Evolutionary conservation across 2,888 invertebrate species (phyloP).

Genomic region (Dorcus hopei): DNA sequence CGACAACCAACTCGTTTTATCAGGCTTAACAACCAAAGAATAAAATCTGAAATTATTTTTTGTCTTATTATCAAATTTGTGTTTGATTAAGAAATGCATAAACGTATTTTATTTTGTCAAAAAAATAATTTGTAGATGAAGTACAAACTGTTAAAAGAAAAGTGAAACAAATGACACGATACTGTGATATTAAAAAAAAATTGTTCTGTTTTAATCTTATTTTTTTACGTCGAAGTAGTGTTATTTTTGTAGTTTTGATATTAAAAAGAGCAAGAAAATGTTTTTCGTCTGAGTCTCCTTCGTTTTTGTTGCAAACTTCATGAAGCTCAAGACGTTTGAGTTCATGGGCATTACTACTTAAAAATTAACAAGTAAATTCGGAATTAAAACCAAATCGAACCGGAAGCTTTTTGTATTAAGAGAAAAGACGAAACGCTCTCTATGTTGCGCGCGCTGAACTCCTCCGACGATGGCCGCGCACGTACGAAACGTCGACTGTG

Average conservation of each 20-base stretch:
- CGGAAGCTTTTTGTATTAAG: not conserved
- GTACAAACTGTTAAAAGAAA: too few species aligned
- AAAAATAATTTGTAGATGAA: too few species aligned
- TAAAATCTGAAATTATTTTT: too few species aligned
- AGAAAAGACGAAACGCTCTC: not conserved
- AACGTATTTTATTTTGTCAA: too few species aligned
- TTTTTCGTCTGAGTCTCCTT: slow-evolving; percentile 4
- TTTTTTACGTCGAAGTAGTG: slow-evolving; percentile 7
- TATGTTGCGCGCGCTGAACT: not conserved
- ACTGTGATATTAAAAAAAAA: slow-evolving; percentile 46
- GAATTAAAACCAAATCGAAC: not conserved
- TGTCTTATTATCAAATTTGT: too few species aligned
- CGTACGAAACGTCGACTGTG: not conserved
- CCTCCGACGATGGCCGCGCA: not conserved
- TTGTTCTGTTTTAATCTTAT: slow-evolving; percentile 33
- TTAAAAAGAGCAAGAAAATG: slow-evolving; percentile 20
- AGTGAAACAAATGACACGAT: slow-evolving; percentile 19
- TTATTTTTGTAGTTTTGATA: slow-evolving; percentile 36
- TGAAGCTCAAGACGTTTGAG: not conserved
- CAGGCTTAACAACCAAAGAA: too few species aligned
- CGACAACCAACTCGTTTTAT: too few species aligned
- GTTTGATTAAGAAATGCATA: too few species aligned
- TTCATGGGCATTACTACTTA: slow-evolving; percentile 27
- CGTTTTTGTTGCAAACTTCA: not conserved
- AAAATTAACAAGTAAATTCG: slow-evolving; percentile 11